A percentile compares a stretch with the other conserved stretches of the same genome.
Evolutionary conservation across 2,888 invertebrate genomes (phyloP).

Genomic region (Drosophila kambysellisi): DNA sequence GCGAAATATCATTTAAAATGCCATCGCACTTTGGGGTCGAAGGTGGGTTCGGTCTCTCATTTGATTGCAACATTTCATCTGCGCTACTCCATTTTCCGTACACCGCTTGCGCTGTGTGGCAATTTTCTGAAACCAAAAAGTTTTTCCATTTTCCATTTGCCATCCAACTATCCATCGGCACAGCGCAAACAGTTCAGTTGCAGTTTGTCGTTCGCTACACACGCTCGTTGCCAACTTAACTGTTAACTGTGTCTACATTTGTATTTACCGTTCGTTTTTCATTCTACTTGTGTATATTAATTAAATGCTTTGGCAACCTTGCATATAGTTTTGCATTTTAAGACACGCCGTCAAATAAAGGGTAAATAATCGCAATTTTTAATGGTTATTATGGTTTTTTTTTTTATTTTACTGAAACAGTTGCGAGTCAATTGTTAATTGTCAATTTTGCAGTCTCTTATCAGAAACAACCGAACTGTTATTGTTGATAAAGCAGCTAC

Average conservation of each 20-base stretch:
- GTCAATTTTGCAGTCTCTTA: slow-evolving; percentile 47
- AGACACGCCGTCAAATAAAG: slow-evolving; percentile 21
- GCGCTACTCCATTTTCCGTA: slow-evolving; percentile 65
- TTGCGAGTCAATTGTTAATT: slow-evolving; percentile 19
- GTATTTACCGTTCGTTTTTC: slow-evolving; percentile 16
- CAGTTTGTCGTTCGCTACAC: slow-evolving; percentile 72
- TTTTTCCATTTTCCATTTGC: slow-evolving; percentile 48
- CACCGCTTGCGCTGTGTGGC: slow-evolving; percentile 40
- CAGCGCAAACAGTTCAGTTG: slow-evolving; percentile 58
- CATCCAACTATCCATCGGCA: slow-evolving; percentile 8
- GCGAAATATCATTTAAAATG: slow-evolving; percentile 66
- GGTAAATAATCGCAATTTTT: slow-evolving; percentile 27
- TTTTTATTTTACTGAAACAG: slow-evolving; percentile 6
- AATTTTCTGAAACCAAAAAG: slow-evolving; percentile 30
- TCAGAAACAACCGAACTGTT: slow-evolving; percentile 43
- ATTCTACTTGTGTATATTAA: slow-evolving; percentile 26
- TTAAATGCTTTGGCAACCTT: slow-evolving; percentile 20
- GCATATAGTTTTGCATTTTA: slow-evolving; percentile 5
- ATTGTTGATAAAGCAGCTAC: slow-evolving; percentile 46
- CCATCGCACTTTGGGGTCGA: slow-evolving; percentile 60
- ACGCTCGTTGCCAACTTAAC: slow-evolving; percentile 42
- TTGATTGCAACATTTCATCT: slow-evolving; percentile 56
- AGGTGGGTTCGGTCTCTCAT: slow-evolving; percentile 43
- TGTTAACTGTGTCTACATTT: slow-evolving; percentile 13
- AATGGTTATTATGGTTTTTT: slow-evolving; percentile 1